Evolutionary conservation across 1,140 invertebrate genomes (phyloP), one percentile per base, ranked within the genome.

Genomic region (Bombus affinis): DNA sequence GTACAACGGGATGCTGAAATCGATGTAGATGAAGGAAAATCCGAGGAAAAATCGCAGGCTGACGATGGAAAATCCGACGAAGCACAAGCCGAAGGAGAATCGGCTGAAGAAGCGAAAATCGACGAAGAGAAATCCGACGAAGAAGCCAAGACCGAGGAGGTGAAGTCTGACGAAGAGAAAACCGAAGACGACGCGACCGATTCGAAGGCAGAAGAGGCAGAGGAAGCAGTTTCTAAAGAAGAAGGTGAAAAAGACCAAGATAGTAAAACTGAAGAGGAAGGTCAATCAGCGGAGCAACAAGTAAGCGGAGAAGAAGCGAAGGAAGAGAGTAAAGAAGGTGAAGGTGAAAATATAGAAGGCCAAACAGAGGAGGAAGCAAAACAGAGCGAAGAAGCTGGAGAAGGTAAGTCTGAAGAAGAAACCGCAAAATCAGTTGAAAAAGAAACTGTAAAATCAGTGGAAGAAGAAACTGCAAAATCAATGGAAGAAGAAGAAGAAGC

Each of bases 401-500:
- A 85, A 65, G 77, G 44, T 18, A 76, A 86, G 39, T 83, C 83
- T 15, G 87, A 90, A 73, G 88, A 91, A 62, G 42, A 62, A 5
- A 39, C 57, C 5, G 57, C 2, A 3, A 70, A 77, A 28, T 77
- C 81, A 0, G 37, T 22, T 13, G n/a, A 74, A 25, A 42, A 82
- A 32, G 85, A 53, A 32, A 65, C 57, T 25, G 70, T 76, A 28
- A n/a, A 73, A 39, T 68, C 25, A 94, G 95, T 53, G 89, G 92
- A 86, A 93, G 74, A 35, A 32, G 86, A 86, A 73, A 89, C 95
- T 42, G 91, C 90, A 85, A 93, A 94, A 81, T 93, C 93, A 82
- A 81, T 90, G 86, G 95, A 95, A 91, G 79, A 87, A 71, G 83
- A 92, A 35, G 91, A 91, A 79, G 86, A 87, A 71, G 89, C 95